Conservation (phyloP, 2,113 vertebrate genomes). For the Ptilonorhynchus violaceus region DNA sequence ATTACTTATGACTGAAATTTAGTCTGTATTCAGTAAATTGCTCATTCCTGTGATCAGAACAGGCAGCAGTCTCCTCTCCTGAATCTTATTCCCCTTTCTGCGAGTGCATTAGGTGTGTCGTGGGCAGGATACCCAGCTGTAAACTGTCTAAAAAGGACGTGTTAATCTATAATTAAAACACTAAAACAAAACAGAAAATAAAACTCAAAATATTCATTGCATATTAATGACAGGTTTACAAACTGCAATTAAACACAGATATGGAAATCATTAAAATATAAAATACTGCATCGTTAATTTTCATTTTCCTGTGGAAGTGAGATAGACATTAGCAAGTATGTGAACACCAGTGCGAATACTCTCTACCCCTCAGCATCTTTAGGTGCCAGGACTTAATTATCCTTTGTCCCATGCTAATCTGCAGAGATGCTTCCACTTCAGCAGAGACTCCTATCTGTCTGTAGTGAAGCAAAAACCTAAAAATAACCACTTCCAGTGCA, state of each 20-base stretch:
- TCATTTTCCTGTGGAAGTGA: neutral
- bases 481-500: neutral
- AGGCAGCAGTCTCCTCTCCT: neutral
- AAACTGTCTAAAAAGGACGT: neutral
- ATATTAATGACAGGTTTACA: neutral
- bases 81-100: neutral
- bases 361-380: neutral
- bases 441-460: neutral
- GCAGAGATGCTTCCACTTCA: neutral
- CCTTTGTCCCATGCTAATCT: neutral
- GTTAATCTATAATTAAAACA: neutral
- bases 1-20: neutral
- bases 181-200: neutral
- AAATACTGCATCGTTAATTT: neutral
- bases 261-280: neutral
- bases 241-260: neutral
- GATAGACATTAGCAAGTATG: neutral
- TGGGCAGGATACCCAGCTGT: neutral
- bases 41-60: neutral
- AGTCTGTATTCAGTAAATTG: neutral
- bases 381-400: neutral
- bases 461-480: neutral
- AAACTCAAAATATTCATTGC: neutral
- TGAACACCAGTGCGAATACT: neutral
- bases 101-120: neutral